Conservation (phyloP, 2,113 vertebrate genomes). For the Thunnus thynnus region DNA sequence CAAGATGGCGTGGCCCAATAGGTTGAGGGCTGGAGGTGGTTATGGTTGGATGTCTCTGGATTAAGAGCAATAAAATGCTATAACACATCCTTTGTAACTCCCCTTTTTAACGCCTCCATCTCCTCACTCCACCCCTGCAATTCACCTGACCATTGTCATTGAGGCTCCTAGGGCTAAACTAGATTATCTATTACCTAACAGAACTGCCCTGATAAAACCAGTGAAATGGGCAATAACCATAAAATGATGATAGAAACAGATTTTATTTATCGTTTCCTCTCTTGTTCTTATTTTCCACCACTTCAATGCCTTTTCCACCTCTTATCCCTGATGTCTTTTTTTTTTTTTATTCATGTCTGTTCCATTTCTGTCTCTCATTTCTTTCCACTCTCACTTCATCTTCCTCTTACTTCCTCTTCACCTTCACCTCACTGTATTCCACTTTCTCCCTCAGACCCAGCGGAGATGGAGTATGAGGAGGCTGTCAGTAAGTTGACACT, state of each 20-base stretch:
- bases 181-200: constrained; percentile 65
- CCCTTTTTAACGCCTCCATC: constrained; percentile 40
- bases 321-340: background rate
- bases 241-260: constrained; percentile 57
- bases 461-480: constrained; percentile 97
- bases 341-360: background rate
- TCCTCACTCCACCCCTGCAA: constrained; percentile 47
- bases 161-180: constrained; percentile 48
- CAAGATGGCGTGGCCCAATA: constrained; percentile 54
- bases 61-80: constrained; percentile 73
- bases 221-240: constrained; percentile 64
- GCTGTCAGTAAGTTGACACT: constrained; percentile 96
- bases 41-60: constrained; percentile 66
- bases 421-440: constrained; percentile 5
- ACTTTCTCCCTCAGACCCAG: constrained; percentile 84
- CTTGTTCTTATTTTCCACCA: constrained; percentile 31
- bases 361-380: background rate
- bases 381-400: background rate
- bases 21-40: constrained; percentile 56
- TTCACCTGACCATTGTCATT: constrained; percentile 45
- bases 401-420: constrained; percentile 5
- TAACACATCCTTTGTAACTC: constrained; percentile 53
- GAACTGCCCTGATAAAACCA: constrained; percentile 60
- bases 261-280: constrained; percentile 59
- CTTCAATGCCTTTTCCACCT: constrained; percentile 2